phyloP scores from a whole-genome alignment of 1,140 invertebrate genomes.

The Solenopsis invicta region DNA sequence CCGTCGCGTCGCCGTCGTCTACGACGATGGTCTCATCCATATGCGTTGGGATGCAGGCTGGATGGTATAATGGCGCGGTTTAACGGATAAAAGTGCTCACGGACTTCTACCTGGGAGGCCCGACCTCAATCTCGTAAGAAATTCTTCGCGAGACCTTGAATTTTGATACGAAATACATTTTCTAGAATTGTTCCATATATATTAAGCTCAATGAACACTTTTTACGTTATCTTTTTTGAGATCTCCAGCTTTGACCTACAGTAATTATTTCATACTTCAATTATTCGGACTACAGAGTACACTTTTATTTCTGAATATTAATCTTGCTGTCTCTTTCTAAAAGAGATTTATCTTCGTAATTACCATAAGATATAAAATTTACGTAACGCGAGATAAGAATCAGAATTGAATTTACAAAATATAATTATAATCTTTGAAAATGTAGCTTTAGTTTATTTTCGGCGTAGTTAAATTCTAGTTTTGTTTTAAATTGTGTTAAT shows the following conservation, averaged over 20 bases:
- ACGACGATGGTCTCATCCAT: constrained; percentile 23
- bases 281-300: neutral
- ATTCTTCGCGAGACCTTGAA: neutral
- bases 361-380: constrained; percentile 3
- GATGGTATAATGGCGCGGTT: neutral
- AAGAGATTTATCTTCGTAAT: neutral
- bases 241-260: neutral
- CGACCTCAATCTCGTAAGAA: neutral
- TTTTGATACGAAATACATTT: neutral
- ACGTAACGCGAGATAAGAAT: neutral
- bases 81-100: neutral
- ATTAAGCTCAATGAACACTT: neutral
- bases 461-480: neutral
- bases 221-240: neutral
- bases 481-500: constrained; percentile 4
- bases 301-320: constrained; percentile 12
- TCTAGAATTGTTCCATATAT: neutral
- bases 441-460: constrained; percentile 4
- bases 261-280: neutral
- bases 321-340: neutral
- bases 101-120: neutral
- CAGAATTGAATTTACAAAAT: constrained; percentile 33
- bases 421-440: constrained; percentile 11
- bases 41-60: neutral
- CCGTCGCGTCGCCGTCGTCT: constrained; percentile 4